Conservation (phyloP, 1,140 invertebrate species). For the Globodera rostochiensis region DNA sequence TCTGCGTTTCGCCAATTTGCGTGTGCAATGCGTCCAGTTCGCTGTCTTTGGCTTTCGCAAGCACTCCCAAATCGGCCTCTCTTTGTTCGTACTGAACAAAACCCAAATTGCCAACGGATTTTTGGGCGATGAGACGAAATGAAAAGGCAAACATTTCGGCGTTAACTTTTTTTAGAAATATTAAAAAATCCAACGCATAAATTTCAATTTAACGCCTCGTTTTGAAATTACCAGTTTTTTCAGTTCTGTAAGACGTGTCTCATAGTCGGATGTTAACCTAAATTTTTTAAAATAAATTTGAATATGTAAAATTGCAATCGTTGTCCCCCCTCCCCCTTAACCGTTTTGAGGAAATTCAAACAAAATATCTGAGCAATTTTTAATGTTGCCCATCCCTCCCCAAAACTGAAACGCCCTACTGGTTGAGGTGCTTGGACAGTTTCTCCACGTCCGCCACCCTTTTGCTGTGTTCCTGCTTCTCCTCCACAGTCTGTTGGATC, state of each 20-base stretch:
- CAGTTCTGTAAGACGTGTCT: conserved; percentile 47
- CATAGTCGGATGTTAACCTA: conserved; percentile 46
- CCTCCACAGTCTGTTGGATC: conserved; percentile 51
- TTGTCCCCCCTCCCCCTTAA: background rate
- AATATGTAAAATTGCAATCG: background rate
- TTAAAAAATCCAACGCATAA: too few relatives aligned
- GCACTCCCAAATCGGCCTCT: conserved; percentile 35
- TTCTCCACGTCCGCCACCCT: conserved; percentile 48
- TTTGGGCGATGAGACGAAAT: too few relatives aligned
- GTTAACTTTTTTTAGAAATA: too few relatives aligned
- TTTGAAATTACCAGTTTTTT: conserved; percentile 51
- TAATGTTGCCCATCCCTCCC: background rate
- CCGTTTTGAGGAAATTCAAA: background rate
- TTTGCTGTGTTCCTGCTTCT: conserved; percentile 40
- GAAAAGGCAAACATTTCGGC: too few relatives aligned
- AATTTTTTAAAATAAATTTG: background rate
- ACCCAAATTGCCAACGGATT: conserved; percentile 24
- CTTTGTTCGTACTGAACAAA: conserved; percentile 52
- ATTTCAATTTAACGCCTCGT: conserved; percentile 20
- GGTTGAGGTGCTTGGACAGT: conserved; percentile 40
- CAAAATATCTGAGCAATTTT: background rate
- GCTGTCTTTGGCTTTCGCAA: conserved; percentile 41
- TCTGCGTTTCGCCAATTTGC: conserved; percentile 44
- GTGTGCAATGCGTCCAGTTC: conserved; percentile 36
- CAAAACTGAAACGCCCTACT: background rate